A percentile compares a stretch with the other conserved stretches of the same genome.
phyloP scores from a whole-genome alignment of 1,140 invertebrate species.

The Macrobrachium nipponense region DNA sequence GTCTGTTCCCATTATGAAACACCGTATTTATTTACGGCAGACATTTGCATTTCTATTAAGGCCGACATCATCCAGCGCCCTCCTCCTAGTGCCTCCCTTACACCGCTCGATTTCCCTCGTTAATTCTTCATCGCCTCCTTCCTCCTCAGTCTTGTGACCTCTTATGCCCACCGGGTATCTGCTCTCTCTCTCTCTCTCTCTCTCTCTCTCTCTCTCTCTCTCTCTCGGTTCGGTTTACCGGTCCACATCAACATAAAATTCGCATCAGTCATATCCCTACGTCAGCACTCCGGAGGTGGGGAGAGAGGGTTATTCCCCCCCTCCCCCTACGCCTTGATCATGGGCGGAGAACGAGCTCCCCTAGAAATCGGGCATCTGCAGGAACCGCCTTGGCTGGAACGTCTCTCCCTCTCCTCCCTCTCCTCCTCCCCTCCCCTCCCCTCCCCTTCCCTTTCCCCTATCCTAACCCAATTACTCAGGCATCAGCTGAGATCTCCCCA shows the following conservation, averaged over 20 bases:
- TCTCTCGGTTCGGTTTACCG: slow-evolving; percentile 33
- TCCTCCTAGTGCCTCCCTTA: background rate
- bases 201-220: background rate
- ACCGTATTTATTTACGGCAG: background rate
- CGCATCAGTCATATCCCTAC: slow-evolving; percentile 42
- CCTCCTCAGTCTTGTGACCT: slow-evolving; percentile 8
- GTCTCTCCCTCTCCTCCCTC: no score
- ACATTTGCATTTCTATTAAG: background rate
- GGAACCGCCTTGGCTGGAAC: no score
- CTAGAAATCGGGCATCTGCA: no score
- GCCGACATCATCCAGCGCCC: background rate
- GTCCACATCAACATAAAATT: slow-evolving; percentile 42
- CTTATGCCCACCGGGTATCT: background rate
- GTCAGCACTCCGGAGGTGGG: slow-evolving; percentile 10
- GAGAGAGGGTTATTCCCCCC: no score
- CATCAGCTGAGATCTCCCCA: no score
- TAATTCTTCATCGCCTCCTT: slow-evolving; percentile 2
- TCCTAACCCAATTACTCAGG: no score
- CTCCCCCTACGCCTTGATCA: no score
- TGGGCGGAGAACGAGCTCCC: no score
- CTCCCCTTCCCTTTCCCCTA: no score
- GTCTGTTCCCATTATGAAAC: background rate
- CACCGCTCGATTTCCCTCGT: background rate
- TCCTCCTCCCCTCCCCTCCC: no score
- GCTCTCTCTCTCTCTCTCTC: background rate